Evolutionary conservation across 2,888 invertebrate species (phyloP).

Genomic region (Xestia c-nigrum): DNA sequence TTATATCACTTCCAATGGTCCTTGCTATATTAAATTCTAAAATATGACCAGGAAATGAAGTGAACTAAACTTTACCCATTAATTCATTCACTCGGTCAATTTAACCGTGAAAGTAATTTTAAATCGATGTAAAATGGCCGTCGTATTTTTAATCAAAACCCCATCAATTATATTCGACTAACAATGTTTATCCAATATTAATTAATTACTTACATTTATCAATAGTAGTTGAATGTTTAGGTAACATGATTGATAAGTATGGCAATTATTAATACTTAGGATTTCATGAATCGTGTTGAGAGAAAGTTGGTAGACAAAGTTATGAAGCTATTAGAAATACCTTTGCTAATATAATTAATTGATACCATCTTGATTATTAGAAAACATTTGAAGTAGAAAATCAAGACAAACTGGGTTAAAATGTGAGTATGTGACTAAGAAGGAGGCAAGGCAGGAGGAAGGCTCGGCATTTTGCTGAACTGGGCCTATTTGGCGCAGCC

Average conservation of each 20-base stretch:
- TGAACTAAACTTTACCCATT: background rate
- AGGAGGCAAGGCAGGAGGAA: too few relatives aligned
- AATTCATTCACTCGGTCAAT: constrained; percentile 32
- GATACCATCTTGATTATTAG: constrained; percentile 15
- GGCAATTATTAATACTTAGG: constrained; percentile 23
- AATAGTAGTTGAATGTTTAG: constrained; percentile 41
- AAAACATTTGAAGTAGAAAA: background rate
- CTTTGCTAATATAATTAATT: constrained; percentile 29
- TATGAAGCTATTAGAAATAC: constrained; percentile 28
- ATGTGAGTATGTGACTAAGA: too few relatives aligned
- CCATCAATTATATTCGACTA: constrained; percentile 54
- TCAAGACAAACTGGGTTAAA: background rate
- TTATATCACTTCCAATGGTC: constrained; percentile 12
- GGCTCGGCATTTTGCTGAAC: too few relatives aligned
- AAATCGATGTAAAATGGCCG: constrained; percentile 61
- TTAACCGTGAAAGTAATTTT: constrained; percentile 65
- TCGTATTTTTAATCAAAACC: constrained; percentile 59
- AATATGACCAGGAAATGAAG: constrained; percentile 51
- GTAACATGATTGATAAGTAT: constrained; percentile 36
- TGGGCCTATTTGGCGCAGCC: too few relatives aligned
- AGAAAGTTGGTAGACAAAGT: constrained; percentile 42
- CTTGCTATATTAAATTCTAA: constrained; percentile 28
- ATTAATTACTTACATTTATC: constrained; percentile 59
- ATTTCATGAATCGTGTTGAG: constrained; percentile 7
- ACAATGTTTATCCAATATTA: constrained; percentile 51